Conservation (phyloP, 2,888 invertebrate species). For the Hofmannophila pseudospretella region DNA sequence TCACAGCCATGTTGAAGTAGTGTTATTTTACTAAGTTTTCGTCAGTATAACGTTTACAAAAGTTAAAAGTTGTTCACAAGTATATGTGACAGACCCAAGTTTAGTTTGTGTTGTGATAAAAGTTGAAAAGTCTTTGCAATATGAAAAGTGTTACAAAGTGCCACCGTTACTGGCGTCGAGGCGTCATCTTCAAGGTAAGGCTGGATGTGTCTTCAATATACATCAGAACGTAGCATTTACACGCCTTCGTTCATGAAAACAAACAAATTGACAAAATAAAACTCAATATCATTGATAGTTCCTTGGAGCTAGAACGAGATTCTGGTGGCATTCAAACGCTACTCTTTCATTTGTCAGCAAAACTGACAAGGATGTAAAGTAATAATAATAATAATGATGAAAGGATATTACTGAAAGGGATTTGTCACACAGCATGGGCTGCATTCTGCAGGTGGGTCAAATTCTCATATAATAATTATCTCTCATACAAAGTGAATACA, state of each 20-base stretch:
- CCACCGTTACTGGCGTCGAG: conserved; percentile 73
- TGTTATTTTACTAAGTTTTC: conserved; percentile 74
- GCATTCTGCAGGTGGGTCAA: no score
- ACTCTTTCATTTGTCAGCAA: no score
- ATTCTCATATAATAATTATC: no score
- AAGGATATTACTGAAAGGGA: no score
- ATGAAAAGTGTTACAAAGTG: conserved; percentile 77
- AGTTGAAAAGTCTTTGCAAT: conserved; percentile 68
- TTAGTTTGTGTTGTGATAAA: conserved; percentile 74
- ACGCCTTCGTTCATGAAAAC: conserved; percentile 8
- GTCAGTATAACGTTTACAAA: conserved; percentile 65
- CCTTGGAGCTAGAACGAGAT: no score
- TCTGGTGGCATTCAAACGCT: no score
- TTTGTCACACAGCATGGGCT: no score
- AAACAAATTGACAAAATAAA: neutral
- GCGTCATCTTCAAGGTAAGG: conserved; percentile 75
- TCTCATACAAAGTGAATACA: no score
- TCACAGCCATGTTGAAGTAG: conserved; percentile 78
- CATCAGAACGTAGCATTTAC: conserved; percentile 67
- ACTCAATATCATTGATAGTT: no score
- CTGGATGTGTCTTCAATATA: conserved; percentile 75
- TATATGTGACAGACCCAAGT: conserved; percentile 75
- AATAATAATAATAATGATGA: no score
- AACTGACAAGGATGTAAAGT: no score
- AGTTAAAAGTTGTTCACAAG: conserved; percentile 72